These are phyloP conservation scores for Pyralis farinalis DNA, from an alignment of 2,888 invertebrate genomes.

Conservation along the genomic window DNA sequence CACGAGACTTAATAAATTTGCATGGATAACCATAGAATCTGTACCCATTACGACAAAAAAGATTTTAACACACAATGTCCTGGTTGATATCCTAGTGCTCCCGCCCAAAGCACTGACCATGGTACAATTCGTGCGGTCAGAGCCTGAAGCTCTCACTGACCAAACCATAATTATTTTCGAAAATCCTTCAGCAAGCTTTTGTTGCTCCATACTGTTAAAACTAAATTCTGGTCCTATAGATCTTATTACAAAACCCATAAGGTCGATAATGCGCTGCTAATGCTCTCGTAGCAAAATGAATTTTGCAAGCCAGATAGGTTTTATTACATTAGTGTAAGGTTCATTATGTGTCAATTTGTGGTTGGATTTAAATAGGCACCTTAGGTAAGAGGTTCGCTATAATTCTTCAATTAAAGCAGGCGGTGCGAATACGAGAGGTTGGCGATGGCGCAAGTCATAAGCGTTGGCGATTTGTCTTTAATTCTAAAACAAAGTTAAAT, in stretches of 20 bases:
- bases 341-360: constrained; percentile 25
- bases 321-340: constrained; percentile 19
- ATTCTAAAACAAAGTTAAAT: too few relatives aligned
- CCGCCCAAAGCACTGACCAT: too few relatives aligned
- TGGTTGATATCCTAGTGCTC: too few relatives aligned
- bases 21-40: too few relatives aligned
- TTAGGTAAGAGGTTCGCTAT: constrained; percentile 50
- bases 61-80: too few relatives aligned
- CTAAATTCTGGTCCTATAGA: background rate
- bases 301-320: background rate
- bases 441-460: background rate
- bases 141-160: too few relatives aligned
- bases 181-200: background rate
- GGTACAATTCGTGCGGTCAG: too few relatives aligned
- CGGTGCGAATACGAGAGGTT: constrained; percentile 3
- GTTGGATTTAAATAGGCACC: constrained; percentile 36
- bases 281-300: background rate
- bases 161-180: background rate
- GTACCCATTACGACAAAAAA: too few relatives aligned
- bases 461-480: background rate
- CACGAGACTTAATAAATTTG: too few relatives aligned
- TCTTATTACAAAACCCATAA: background rate
- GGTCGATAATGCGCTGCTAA: background rate
- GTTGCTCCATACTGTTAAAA: background rate
- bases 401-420: constrained; percentile 57